Conservation (phyloP, 2,113 vertebrate genomes). For the Caretta caretta region DNA sequence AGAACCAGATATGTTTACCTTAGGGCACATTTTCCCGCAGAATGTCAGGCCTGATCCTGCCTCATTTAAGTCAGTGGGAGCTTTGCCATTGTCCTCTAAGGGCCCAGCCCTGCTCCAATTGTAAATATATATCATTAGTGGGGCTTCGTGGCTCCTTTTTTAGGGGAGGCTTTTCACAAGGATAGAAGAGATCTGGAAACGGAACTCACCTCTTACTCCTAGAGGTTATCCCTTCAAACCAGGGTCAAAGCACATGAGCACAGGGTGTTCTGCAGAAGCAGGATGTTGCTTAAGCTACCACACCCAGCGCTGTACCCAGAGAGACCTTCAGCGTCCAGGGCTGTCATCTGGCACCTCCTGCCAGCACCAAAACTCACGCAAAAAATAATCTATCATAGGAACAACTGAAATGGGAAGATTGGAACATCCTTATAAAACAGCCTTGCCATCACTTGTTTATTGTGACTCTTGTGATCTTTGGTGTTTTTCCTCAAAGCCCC, state of each 20-base stretch:
- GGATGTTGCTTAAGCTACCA: background rate
- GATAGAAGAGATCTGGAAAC: background rate
- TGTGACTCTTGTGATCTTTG: background rate
- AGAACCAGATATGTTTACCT: background rate
- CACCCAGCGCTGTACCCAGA: background rate
- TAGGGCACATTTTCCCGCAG: background rate
- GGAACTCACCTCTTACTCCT: background rate
- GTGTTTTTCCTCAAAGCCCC: slow-evolving; percentile 22
- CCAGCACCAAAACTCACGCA: background rate
- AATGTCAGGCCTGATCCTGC: background rate
- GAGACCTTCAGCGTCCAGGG: background rate
- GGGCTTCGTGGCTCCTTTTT: background rate
- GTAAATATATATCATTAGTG: background rate
- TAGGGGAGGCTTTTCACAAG: background rate
- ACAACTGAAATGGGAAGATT: background rate
- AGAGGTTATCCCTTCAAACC: background rate
- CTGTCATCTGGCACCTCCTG: background rate
- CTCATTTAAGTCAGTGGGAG: background rate
- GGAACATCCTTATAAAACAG: background rate
- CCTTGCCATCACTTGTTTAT: background rate
- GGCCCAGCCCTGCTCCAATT: background rate
- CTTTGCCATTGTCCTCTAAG: background rate
- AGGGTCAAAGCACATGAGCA: background rate
- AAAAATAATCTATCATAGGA: background rate
- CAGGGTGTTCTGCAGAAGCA: background rate